Conservation (phyloP, 2,797 vertebrate genomes). For the Urocyon cinereoargenteus region DNA sequence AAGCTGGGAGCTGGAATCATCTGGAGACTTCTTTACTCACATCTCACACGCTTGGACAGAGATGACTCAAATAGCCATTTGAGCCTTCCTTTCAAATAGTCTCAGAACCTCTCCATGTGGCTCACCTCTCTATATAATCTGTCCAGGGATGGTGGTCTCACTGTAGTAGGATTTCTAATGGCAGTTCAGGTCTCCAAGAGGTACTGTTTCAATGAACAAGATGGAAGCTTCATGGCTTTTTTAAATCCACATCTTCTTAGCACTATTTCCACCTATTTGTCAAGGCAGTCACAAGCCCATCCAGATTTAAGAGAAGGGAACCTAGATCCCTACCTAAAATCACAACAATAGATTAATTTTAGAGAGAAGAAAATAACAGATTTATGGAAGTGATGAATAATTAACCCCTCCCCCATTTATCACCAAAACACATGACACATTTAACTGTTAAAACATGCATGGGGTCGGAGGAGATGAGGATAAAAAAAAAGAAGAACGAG, state of each 20-base stretch:
- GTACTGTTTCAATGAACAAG: not conserved
- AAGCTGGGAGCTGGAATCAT: not conserved
- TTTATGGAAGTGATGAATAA: not conserved
- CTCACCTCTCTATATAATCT: not conserved
- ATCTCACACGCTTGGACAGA: not conserved
- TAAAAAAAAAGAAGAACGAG: not conserved
- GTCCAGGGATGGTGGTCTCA: not conserved
- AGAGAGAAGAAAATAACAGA: not conserved
- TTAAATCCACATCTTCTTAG: not conserved
- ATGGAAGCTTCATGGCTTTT: not conserved
- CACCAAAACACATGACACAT: not conserved
- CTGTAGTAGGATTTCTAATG: not conserved
- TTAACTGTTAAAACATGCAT: not conserved
- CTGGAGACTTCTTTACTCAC: not conserved
- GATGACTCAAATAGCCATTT: not conserved
- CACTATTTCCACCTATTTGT: not conserved
- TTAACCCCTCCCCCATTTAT: not conserved
- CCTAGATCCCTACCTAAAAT: not conserved
- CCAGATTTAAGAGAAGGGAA: not conserved
- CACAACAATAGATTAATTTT: not conserved
- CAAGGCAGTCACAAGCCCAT: not conserved
- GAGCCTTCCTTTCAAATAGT: not conserved
- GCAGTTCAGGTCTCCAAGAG: not conserved
- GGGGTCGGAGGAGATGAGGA: not conserved
- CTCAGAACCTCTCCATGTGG: not conserved